Percentiles rank a stretch among this genome's conserved stretches.
phyloP scores from a whole-genome alignment of 2,797 vertebrate species.

The Aldrovandia affinis region DNA sequence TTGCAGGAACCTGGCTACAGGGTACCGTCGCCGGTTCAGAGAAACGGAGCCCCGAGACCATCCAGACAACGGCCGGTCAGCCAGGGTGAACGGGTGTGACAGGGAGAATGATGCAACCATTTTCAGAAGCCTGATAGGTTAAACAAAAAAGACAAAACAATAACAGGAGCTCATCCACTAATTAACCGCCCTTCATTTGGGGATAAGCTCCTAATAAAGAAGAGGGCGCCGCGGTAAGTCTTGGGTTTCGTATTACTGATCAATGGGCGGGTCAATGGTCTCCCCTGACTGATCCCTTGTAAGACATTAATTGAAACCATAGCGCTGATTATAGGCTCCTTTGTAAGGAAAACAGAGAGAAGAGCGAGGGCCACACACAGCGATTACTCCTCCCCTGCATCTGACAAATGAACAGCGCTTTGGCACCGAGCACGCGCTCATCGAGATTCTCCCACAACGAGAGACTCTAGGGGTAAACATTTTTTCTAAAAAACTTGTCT shows the following conservation, averaged over 20 bases:
- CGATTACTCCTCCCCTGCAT: background rate
- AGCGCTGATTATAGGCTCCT: conserved; percentile 17
- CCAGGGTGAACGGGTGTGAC: background rate
- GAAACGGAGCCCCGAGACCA: background rate
- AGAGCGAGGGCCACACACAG: background rate
- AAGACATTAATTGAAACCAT: conserved; percentile 42
- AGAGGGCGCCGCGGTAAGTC: conserved; percentile 34
- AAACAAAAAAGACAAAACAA: background rate
- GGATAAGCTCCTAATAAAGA: conserved; percentile 47
- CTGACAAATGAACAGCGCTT: background rate
- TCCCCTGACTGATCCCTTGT: conserved; percentile 47
- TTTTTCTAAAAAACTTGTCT: background rate
- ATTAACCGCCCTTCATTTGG: conserved; percentile 33
- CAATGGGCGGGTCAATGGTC: conserved; percentile 49
- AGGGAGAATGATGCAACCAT: background rate
- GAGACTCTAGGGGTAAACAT: background rate
- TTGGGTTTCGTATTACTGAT: conserved; percentile 48
- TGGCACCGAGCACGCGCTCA: background rate
- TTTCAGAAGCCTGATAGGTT: conserved; percentile 6
- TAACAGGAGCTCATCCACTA: conserved; percentile 22
- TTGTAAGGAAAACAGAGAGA: conserved; percentile 16
- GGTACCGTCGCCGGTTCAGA: background rate
- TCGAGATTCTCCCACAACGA: background rate
- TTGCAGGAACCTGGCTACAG: background rate
- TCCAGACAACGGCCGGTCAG: background rate